phyloP scores from a whole-genome alignment of 2,113 vertebrate genomes.

The Corynorhinus townsendii region DNA sequence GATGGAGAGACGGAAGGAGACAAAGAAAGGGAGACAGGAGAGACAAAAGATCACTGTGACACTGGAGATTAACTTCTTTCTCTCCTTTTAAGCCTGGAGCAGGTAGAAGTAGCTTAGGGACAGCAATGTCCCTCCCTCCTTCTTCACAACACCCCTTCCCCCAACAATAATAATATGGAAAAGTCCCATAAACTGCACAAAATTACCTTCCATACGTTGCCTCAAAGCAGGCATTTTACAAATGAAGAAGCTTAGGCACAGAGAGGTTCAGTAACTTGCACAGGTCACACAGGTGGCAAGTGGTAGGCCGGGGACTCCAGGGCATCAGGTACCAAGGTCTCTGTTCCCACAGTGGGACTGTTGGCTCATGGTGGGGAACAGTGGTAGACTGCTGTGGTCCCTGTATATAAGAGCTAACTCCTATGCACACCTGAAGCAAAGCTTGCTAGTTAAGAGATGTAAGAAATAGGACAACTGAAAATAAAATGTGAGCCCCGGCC shows the following conservation, averaged over 20 bases:
- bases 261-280: not conserved
- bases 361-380: not conserved
- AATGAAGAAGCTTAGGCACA: not conserved
- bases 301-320: not conserved
- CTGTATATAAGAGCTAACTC: not conserved
- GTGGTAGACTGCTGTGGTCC: not conserved
- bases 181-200: not conserved
- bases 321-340: not conserved
- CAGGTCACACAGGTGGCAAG: not conserved
- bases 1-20: not conserved
- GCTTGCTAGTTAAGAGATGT: not conserved
- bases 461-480: not conserved
- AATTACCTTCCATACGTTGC: accelerated
- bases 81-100: not conserved
- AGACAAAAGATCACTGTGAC: not conserved
- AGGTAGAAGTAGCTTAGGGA: not conserved
- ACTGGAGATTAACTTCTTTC: not conserved
- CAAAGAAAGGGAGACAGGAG: not conserved
- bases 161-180: not conserved
- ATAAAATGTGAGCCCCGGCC: not conserved
- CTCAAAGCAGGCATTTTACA: not conserved
- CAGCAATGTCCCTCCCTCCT: not conserved
- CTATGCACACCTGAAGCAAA: not conserved
- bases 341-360: not conserved
- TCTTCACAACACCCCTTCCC: not conserved